A percentile compares a stretch with the other conserved stretches of the same genome.
Evolutionary conservation across 2,113 vertebrate species (phyloP).

Genomic region (Lipophrys pholis): DNA sequence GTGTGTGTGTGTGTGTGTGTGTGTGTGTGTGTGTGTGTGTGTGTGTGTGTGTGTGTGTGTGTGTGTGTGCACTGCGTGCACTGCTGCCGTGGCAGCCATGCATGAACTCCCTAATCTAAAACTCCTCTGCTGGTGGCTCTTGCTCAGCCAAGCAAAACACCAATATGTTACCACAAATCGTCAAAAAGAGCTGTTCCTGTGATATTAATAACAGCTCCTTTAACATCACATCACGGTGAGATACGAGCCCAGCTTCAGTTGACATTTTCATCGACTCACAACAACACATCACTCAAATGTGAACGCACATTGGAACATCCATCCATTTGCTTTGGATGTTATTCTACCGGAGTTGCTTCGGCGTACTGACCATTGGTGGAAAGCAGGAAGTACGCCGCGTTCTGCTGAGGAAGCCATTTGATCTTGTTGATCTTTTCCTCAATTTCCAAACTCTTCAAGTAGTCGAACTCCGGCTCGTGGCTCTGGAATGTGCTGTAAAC

Average conservation of each 20-base stretch:
- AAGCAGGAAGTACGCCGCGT: constrained; percentile 96
- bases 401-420: constrained; percentile 97
- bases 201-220: constrained; percentile 29
- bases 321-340: constrained; percentile 13
- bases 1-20: neutral
- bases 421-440: constrained; percentile 99
- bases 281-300: neutral
- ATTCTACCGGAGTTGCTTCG: neutral
- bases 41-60: constrained; percentile 7
- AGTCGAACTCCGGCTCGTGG: constrained; percentile 98
- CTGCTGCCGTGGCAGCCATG: constrained; percentile 54
- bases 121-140: constrained; percentile 60
- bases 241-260: neutral
- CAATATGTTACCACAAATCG: constrained; percentile 21
- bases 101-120: constrained; percentile 65
- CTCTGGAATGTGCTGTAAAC: constrained; percentile 99
- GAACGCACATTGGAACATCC: neutral
- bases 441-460: constrained; percentile 98
- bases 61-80: constrained; percentile 11
- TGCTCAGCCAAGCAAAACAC: constrained; percentile 54
- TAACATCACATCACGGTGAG: constrained; percentile 15
- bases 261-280: constrained; percentile 12
- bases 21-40: constrained; percentile 25
- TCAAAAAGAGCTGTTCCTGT: constrained; percentile 27
- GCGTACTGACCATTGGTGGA: constrained; percentile 92